Base-by-base conservation (phyloP, 2,888 invertebrate genomes). In the Eupithecia inturbata region DNA sequence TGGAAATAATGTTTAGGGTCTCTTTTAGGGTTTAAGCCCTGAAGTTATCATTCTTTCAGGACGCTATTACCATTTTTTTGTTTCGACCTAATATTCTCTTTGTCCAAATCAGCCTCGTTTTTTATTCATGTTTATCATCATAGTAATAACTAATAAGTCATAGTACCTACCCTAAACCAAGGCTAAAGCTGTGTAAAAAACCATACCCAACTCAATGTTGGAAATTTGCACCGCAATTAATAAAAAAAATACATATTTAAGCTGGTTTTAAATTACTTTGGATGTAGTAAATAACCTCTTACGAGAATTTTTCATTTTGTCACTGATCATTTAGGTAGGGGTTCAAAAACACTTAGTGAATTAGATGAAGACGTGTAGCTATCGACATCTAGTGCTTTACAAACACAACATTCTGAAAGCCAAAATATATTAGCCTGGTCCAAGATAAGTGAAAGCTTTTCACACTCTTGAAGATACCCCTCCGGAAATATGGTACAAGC, bases 1-100 rank as follows among this genome's bases (percentile, higher is more conserved):
- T 57, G 19, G 49, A 77, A 75, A 75, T 67, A 73, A 77, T 73
- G 71, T 66, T 74, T 70, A 74, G 62, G 64, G 22, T 45, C 67
- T 63, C 57, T 72, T 76, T 73, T 71, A 62, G 45, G 71, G 64
- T 60, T 73, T 68, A 60, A 68, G 36, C 14, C 60, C 39, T 71
- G 49, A 70, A 67, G 60, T 39, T 68, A 68, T 67, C 66, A 45
- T 14, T 66, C 60, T 71, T 71, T 70, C 26, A 49, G 10, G 33
- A 36, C 22, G 31, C 26, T 57, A 31, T 67, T 64, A 64, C n/a
- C 36, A n/a, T 33, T 36, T 62, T 62, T 2, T 28, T 28, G 60
- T 19, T 62, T 62, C 31, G 9, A 31, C 31, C 10, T 31, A 7
- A 1, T 14, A 3, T 26, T 57, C 14, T 26, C 1, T 53, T 22